phyloP scores from a whole-genome alignment of 2,888 invertebrate genomes.

The Drosophila paucipuncta region DNA sequence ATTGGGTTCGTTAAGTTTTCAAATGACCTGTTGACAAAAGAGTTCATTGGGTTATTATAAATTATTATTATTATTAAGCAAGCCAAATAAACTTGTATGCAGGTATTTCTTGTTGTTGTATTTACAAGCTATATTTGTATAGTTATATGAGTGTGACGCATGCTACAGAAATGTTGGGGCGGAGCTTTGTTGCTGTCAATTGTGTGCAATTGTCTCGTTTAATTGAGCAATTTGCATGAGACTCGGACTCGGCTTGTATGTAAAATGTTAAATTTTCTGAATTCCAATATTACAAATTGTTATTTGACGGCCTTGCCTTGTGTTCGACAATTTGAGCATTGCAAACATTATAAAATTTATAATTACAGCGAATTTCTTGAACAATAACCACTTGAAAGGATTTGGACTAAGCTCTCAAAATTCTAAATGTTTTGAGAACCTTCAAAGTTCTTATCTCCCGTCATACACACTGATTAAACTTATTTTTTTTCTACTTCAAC shows the following conservation, averaged over 20 bases:
- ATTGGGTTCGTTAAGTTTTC: conserved; percentile 58
- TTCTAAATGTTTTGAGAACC: conserved; percentile 59
- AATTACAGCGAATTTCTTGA: neutral
- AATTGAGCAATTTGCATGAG: conserved; percentile 72
- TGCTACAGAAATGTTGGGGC: conserved; percentile 52
- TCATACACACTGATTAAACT: conserved; percentile 61
- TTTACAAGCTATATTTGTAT: conserved; percentile 39
- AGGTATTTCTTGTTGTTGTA: conserved; percentile 16
- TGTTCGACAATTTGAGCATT: conserved; percentile 21
- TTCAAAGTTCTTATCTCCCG: conserved; percentile 59
- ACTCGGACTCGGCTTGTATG: conserved; percentile 20
- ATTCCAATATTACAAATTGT: conserved; percentile 56
- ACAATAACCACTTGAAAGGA: conserved; percentile 1
- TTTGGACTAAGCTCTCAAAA: conserved; percentile 26
- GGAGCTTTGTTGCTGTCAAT: conserved; percentile 60
- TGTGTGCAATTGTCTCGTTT: conserved; percentile 71
- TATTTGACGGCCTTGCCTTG: conserved; percentile 49
- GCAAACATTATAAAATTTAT: conserved; percentile 22
- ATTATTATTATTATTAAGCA: neutral
- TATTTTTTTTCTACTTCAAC: conserved; percentile 59
- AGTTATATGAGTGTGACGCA: conserved; percentile 47
- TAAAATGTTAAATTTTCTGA: conserved; percentile 44
- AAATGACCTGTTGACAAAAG: conserved; percentile 54
- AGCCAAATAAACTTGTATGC: neutral
- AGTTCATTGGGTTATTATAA: conserved; percentile 31